Evolutionary conservation across 2,113 vertebrate genomes (phyloP), one percentile per base, ranked within the genome.

Genomic region (Psephotus haematonotus): DNA sequence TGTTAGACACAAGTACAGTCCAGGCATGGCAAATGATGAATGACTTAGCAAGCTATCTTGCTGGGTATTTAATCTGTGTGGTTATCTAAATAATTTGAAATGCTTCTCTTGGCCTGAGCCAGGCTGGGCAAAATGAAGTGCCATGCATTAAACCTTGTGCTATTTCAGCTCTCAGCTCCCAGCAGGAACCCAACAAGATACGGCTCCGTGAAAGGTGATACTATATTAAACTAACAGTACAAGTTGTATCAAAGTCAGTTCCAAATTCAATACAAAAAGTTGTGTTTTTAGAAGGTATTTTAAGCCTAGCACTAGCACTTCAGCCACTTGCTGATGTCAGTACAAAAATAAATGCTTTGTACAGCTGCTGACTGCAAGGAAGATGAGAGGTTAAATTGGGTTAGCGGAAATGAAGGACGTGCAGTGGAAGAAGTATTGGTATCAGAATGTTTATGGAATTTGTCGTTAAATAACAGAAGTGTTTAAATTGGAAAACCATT

Each of bases 1-100:
- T 90, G 69, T 77, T 90, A 92, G 93, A 96, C 90, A 79, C 39
- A 84, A 82, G 86, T 83, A 65, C 47, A 33, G 78, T 69, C 94
- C 90, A 96, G 96, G 92, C 96, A 94, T 92, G 95, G 96, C 93
- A 91, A 92, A 96, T 96, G 96, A 97, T 96, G 83, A 97, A 97
- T 95, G 95, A 90, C 93, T 96, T 95, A 75, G 92, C 88, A 88
- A 93, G 95, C 80, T 96, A 79, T 93, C 95, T 96, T 83, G 72
- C 86, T 94, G 90, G 90, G 76, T 96, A 86, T 92, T 96, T 96
- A 94, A 97, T 96, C 93, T 91, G 93, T 91, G 88, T 95, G 92
- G 90, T 92, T 97, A 84, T 97, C 90, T 90, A 96, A 96, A 95
- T 94, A 95, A 96, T 89, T 92, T 76, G 65, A 96, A 97, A 93